Evolutionary conservation across 2,113 vertebrate species (phyloP).

Genomic region (Proteles cristata): DNA sequence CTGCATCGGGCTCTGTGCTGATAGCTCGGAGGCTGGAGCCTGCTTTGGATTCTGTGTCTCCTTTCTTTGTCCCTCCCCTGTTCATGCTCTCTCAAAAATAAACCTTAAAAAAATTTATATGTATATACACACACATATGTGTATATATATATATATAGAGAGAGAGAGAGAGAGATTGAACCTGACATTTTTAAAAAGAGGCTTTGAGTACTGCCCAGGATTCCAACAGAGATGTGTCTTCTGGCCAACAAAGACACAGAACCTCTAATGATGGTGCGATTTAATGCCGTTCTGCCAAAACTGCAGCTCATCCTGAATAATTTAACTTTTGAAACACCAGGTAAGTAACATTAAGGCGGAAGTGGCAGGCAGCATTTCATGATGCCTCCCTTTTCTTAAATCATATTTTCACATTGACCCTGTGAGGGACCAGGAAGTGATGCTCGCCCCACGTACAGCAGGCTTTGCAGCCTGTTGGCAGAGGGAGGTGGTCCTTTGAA

Average conservation of each 20-base stretch:
- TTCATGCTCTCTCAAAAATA: too few species aligned
- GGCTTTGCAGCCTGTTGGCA: neutral
- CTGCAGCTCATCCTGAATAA: neutral
- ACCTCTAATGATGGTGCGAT: accelerated
- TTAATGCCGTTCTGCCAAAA: neutral
- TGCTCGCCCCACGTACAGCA: accelerated
- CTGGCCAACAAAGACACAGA: accelerated
- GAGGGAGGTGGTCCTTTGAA: accelerated
- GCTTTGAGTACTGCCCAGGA: neutral
- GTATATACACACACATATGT: too few species aligned
- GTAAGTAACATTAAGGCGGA: neutral
- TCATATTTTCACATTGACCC: neutral
- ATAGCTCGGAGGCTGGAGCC: too few species aligned
- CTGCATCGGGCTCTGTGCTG: too few species aligned
- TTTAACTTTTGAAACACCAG: neutral
- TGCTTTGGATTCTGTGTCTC: too few species aligned
- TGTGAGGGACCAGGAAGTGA: neutral
- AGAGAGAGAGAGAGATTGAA: too few species aligned
- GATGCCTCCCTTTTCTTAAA: neutral
- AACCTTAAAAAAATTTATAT: too few species aligned
- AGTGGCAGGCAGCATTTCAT: neutral
- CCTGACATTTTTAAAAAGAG: neutral
- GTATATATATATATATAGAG: too few species aligned
- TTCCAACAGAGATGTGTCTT: neutral
- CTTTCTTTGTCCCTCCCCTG: too few species aligned